Evolutionary conservation across 2,797 vertebrate genomes (phyloP), one percentile per base, ranked within the genome.

Genomic region (Tinamus major): DNA sequence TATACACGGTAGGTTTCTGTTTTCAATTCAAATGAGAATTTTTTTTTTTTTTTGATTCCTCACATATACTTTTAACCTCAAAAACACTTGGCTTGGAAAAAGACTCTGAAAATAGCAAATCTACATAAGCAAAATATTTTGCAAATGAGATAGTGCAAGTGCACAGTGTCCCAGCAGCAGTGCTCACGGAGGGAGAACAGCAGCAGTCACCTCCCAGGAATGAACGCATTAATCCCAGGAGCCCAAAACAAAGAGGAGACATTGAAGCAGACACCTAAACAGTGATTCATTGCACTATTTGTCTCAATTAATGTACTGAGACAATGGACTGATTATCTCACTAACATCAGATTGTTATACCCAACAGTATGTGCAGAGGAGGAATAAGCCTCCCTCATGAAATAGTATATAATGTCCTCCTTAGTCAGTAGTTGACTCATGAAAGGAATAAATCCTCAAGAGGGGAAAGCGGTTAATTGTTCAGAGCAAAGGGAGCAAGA

Each of bases 311-410:
- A 59, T 78, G 39, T 39, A 8, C 29, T 10, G 83, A 37, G 86
- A 95, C 93, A 96, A 95, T 64, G 81, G 51, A 7, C 92, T 74
- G 68, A 92, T 94, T 96, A 90, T 93, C 64, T 93, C 6, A 1
- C 71, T 49, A 51, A 56, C 83, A 3, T 2, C 39, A 68, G 78
- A 86, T 80, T 23, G 78, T 51, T 53, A 10, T 17, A 74, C 29
- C 53, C 75, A 58, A 21, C 46, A 16, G 81, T 17, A 8, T 49
- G 64, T 26, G 68, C 61, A 9, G 11, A 61, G 90, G 75, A 88
- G 83, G 85, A 96, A 87, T 90, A 64, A 75, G 70, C 41, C 53
- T 41, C 56, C 18, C 3, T 29, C 23, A 1, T 19, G 1, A 24
- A 68, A 42, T 0, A 1, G 80, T 58, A 15, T 24, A 29, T 41